Base-by-base conservation (phyloP, 2,888 invertebrate genomes). In the Polia nebulosa region DNA sequence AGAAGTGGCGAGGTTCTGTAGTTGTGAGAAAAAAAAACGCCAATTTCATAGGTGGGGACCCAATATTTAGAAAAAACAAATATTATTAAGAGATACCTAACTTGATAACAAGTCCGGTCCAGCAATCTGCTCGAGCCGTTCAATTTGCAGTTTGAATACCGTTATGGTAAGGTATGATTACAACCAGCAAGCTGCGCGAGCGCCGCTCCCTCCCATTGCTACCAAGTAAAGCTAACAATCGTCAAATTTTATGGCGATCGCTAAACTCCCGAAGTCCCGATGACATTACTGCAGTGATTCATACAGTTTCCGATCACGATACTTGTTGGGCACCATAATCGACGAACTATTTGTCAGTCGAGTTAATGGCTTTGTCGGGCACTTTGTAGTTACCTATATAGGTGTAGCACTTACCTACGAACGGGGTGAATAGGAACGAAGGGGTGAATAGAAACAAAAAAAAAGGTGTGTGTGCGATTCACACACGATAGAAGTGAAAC, bases 91-190 rank as follows among this genome's bases (percentile, higher is more conserved):
- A n/a, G n/a, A n/a, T n/a, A n/a, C n/a, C n/a, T n/a, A 27, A 17
- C 27, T 49, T 27, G 3, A 52, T 32, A 29, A 13, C 15, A 44
- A 78, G 44, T 70, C 52, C 80, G 63, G 49, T 55, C 71, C 66
- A 73, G 65, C 13, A 67, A 13, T 56, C 25, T 53, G 29, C 29
- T 66, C 32, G 20, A 45, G 45, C 53, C 74, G 81, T 80, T 72
- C 82, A 85, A 85, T 87, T 86, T 85, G 85, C 84, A 72, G 83
- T 80, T 81, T 68, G 74, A 66, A 82, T 81, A 77, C 87, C 36
- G 67, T 76, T 88, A 87, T 73, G 87, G 88, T 77, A 81, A 72
- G 73, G 78, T 73, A 79, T 84, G 83, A 84, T 85, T 84, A 84
- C 66, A 68, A 64, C 13, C 44, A 45, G 32, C 63, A 49, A 51